These are phyloP conservation scores for Notospermus geniculatus DNA, from an alignment of 1,140 invertebrate species.

Conservation along the genomic window DNA sequence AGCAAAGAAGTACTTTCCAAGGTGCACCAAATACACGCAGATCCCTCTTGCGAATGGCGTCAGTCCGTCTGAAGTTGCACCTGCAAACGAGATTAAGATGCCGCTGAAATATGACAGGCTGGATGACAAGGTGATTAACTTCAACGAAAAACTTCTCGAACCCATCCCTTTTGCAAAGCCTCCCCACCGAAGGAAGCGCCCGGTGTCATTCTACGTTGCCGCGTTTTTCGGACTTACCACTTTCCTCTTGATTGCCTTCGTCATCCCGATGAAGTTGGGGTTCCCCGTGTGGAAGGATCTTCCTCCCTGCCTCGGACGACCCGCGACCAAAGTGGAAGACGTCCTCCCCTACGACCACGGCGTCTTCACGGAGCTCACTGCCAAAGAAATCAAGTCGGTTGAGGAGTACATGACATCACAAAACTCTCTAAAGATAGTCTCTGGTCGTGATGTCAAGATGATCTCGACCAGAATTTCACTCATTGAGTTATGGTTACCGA, in stretches of 20 bases:
- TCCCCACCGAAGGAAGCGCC: background rate
- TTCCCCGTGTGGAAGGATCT: background rate
- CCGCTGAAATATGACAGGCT: too few species aligned
- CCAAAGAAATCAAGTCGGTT: slow-evolving; percentile 34
- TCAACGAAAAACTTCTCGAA: too few species aligned
- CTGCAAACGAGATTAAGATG: too few species aligned
- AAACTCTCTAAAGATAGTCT: slow-evolving; percentile 28
- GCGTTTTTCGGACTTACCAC: slow-evolving; percentile 4
- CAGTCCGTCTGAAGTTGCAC: too few species aligned
- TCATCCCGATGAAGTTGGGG: background rate
- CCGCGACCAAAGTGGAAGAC: background rate
- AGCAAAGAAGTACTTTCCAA: too few species aligned
- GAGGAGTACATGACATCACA: slow-evolving; percentile 34
- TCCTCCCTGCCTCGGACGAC: background rate
- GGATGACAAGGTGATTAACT: too few species aligned
- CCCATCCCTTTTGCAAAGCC: too few species aligned
- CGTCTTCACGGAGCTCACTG: slow-evolving; percentile 40
- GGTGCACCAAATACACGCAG: too few species aligned
- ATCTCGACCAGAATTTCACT: slow-evolving; percentile 38
- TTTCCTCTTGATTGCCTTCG: background rate
- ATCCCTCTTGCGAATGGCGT: too few species aligned
- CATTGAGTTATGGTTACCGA: slow-evolving; percentile 40
- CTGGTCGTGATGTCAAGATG: slow-evolving; percentile 22
- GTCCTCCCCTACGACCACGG: slow-evolving; percentile 15
- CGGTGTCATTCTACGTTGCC: background rate